Conservation (phyloP, 2,113 vertebrate species). For the Epinephelus fuscoguttatus region DNA sequence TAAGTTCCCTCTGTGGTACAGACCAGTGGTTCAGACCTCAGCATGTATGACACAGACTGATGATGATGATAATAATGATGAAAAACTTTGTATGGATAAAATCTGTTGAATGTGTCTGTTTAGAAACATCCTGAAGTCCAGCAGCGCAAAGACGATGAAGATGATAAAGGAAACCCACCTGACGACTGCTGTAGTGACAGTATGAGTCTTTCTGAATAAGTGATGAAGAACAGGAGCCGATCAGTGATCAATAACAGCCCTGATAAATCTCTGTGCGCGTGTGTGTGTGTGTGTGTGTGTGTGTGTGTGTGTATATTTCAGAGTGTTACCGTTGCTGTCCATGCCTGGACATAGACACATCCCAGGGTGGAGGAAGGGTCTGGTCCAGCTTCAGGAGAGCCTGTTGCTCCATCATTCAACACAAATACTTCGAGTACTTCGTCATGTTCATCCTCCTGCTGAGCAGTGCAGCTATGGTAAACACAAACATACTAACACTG, state of each 20-base stretch:
- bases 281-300: too few relatives aligned
- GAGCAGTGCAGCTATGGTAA: constrained; percentile 91
- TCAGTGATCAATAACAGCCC: not conserved
- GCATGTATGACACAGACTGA: not conserved
- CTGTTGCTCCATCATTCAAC: constrained; percentile 90
- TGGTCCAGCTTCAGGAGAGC: constrained; percentile 91
- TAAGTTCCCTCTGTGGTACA: too few relatives aligned
- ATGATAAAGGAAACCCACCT: constrained; percentile 65
- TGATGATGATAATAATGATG: not conserved
- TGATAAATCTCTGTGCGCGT: not conserved
- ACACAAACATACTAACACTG: not conserved
- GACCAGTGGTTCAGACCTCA: too few relatives aligned
- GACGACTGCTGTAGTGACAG: constrained; percentile 90
- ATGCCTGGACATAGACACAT: constrained; percentile 85
- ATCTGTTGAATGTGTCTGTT: not conserved
- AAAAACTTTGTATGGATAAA: not conserved
- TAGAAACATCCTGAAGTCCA: constrained; percentile 80
- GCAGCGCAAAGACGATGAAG: constrained; percentile 30
- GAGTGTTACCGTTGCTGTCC: constrained; percentile 89
- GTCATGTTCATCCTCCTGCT: constrained; percentile 95
- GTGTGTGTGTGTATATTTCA: constrained; percentile 57
- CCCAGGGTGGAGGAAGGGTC: constrained; percentile 78
- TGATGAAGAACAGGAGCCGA: not conserved
- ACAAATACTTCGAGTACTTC: constrained; percentile 92
- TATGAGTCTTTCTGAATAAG: constrained; percentile 56